These are phyloP conservation scores for Dicerorhinus sumatrensis DNA, from an alignment of 2,113 vertebrate genomes.

Conservation along the genomic window DNA sequence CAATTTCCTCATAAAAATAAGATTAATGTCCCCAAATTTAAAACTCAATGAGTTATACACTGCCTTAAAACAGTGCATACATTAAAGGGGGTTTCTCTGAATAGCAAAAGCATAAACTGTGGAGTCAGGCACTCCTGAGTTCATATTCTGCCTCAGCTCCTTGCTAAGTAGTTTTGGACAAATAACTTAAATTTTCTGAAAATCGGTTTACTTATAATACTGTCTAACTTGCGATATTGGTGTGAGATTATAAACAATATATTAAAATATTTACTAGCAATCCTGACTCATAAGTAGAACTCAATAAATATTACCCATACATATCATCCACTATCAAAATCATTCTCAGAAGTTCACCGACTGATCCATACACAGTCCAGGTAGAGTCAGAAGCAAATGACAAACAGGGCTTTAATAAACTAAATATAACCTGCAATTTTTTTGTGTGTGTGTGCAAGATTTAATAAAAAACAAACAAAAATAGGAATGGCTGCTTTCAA, in stretches of 20 bases:
- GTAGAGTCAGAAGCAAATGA: background rate
- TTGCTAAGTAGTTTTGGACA: background rate
- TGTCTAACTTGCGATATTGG: background rate
- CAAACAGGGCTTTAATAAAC: background rate
- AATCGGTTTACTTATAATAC: background rate
- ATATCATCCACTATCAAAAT: background rate
- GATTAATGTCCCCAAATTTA: background rate
- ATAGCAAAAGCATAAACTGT: background rate
- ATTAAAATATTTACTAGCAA: background rate
- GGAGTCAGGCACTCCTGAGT: background rate
- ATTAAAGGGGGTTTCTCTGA: background rate
- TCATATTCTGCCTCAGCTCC: background rate
- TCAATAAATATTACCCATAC: constrained; percentile 15
- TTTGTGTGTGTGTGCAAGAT: constrained; percentile 82
- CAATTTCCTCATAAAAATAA: background rate
- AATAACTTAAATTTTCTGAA: background rate
- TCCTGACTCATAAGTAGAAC: background rate
- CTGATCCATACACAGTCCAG: background rate
- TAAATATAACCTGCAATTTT: constrained; percentile 52
- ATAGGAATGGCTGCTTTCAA: constrained; percentile 78
- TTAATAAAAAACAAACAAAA: constrained; percentile 83
- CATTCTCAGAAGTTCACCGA: background rate
- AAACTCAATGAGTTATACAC: background rate
- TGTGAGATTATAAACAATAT: background rate
- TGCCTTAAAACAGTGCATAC: background rate